These are phyloP conservation scores for Columbina picui DNA, from an alignment of 2,113 vertebrate genomes.

Conservation along the genomic window DNA sequence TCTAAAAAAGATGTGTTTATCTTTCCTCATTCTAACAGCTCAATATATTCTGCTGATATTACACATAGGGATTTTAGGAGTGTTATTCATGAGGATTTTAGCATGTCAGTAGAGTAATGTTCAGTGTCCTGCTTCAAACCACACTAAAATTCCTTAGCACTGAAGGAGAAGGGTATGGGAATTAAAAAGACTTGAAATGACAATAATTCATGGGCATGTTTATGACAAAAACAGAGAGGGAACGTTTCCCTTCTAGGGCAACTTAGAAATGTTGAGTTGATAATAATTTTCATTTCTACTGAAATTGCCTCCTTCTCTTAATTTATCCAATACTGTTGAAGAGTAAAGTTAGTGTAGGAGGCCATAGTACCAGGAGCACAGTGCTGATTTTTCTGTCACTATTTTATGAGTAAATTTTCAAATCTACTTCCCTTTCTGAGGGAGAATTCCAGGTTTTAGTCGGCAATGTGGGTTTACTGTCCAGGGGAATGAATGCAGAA, in stretches of 20 bases:
- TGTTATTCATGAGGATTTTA: neutral
- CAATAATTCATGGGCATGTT: neutral
- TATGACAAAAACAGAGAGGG: neutral
- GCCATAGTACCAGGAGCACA: accelerated
- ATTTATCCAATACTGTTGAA: neutral
- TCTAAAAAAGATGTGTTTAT: neutral
- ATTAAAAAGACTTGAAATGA: neutral
- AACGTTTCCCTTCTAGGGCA: neutral
- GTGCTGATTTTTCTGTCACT: neutral
- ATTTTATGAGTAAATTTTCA: neutral
- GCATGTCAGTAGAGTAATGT: neutral
- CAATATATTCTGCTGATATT: neutral
- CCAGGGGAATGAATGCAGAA: neutral
- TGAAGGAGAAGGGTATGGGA: neutral
- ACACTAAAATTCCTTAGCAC: neutral
- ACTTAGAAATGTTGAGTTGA: neutral
- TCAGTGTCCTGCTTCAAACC: neutral
- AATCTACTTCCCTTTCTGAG: neutral
- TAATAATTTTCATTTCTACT: neutral
- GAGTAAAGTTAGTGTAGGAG: neutral
- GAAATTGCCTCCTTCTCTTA: neutral
- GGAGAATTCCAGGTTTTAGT: neutral
- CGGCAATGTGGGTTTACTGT: neutral
- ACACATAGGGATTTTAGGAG: neutral
- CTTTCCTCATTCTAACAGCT: neutral